phyloP scores from a whole-genome alignment of 2,888 invertebrate genomes.

The Mimumesa dahlbomi region DNA sequence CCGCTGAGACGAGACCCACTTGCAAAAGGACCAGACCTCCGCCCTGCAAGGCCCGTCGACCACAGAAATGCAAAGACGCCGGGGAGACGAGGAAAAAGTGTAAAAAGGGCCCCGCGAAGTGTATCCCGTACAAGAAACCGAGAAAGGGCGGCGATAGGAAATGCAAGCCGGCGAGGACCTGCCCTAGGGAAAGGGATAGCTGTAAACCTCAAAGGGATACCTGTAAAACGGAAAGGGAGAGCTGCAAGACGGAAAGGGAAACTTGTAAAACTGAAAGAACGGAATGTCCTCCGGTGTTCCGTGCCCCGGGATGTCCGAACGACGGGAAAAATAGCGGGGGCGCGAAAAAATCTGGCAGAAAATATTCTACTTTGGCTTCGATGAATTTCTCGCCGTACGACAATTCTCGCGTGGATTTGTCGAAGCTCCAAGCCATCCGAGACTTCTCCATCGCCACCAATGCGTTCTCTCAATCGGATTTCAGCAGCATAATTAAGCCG shows the following conservation, averaged over 20 bases:
- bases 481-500: no score
- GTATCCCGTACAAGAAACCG: constrained; percentile 38
- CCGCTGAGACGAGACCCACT: no score
- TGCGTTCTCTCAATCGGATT: background rate
- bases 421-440: background rate
- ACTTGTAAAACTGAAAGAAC: constrained; percentile 6
- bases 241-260: background rate
- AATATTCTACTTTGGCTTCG: background rate
- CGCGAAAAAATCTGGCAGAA: background rate
- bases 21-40: no score
- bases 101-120: constrained; percentile 3
- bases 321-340: background rate
- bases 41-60: no score
- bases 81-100: no score
- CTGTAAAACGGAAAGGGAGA: background rate
- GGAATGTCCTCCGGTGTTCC: constrained; percentile 55
- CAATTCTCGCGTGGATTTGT: background rate
- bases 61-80: no score
- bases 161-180: no score
- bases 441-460: background rate
- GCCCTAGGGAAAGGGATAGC: no score
- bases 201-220: constrained; percentile 10
- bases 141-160: background rate
- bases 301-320: constrained; percentile 51
- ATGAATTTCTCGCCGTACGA: no score